These are phyloP conservation scores for Sapajus apella DNA, from an alignment of 2,113 vertebrate species.

Conservation along the genomic window DNA sequence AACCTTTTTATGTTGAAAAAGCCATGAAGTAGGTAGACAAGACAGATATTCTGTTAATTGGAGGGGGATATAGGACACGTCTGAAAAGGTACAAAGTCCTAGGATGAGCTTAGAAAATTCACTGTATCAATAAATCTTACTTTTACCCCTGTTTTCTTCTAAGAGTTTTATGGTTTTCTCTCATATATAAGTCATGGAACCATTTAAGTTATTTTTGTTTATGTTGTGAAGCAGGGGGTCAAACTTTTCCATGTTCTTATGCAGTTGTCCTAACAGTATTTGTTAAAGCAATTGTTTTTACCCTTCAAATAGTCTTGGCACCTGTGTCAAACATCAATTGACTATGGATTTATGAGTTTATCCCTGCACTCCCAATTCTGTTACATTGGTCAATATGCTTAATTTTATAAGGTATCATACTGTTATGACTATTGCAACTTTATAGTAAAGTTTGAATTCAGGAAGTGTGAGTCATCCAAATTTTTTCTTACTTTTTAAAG, in stretches of 20 bases:
- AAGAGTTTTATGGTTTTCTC: background rate
- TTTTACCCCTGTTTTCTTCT: background rate
- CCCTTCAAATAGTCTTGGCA: background rate
- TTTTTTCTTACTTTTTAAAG: background rate
- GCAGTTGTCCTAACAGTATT: background rate
- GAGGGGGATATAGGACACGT: constrained; percentile 74
- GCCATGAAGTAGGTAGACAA: constrained; percentile 80
- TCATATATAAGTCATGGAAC: background rate
- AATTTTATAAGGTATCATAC: background rate
- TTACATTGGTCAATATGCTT: background rate
- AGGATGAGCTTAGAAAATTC: constrained; percentile 84
- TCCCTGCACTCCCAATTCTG: background rate
- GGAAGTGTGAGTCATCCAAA: background rate
- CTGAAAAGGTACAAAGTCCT: constrained; percentile 71
- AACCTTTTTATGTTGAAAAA: constrained; percentile 83
- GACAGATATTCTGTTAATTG: constrained; percentile 79
- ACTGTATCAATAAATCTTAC: constrained; percentile 79
- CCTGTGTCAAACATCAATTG: background rate
- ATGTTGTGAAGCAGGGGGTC: background rate
- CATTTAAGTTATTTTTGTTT: background rate
- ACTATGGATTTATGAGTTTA: background rate
- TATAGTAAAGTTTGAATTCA: background rate
- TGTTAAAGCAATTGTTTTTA: background rate
- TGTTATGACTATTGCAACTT: background rate
- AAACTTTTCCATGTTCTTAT: background rate